These are phyloP conservation scores for Pogonognathellus flavescens DNA, from an alignment of 1,140 invertebrate species.

Conservation along the genomic window DNA sequence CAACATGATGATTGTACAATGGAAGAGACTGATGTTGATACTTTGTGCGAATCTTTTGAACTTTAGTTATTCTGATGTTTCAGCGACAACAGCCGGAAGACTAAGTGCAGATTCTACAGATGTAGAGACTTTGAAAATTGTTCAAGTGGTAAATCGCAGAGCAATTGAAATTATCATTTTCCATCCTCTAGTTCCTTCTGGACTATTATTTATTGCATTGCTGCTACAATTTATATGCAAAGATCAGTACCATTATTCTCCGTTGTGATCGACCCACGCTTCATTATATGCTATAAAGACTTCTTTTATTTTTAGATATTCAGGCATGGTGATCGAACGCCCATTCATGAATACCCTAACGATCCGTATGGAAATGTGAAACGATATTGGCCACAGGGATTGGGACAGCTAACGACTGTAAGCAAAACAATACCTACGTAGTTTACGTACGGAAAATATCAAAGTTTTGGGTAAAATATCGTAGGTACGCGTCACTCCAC, in stretches of 20 bases:
- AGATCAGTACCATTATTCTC: too few species aligned
- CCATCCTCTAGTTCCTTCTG: too few species aligned
- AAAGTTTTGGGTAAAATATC: not conserved
- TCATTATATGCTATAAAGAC: too few species aligned
- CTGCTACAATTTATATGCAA: too few species aligned
- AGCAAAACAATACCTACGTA: slow-evolving; percentile 61
- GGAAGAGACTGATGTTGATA: not conserved
- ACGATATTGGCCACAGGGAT: slow-evolving; percentile 54
- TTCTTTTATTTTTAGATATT: slow-evolving; percentile 46
- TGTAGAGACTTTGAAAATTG: slow-evolving; percentile 17
- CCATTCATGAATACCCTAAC: slow-evolving; percentile 73
- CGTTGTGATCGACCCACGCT: too few species aligned
- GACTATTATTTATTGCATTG: not conserved
- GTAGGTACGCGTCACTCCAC: not conserved
- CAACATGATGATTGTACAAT: too few species aligned
- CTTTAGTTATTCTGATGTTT: too few species aligned
- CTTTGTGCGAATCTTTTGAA: not conserved
- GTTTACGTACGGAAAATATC: not conserved
- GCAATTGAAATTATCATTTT: slow-evolving; percentile 5
- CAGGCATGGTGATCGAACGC: slow-evolving; percentile 61
- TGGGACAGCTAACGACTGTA: slow-evolving; percentile 72
- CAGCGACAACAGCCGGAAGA: not conserved
- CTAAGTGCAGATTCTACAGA: not conserved
- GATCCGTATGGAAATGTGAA: slow-evolving; percentile 50
- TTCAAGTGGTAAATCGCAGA: slow-evolving; percentile 10